Conservation (phyloP, 2,113 vertebrate species). For the Perca schrenkii region DNA sequence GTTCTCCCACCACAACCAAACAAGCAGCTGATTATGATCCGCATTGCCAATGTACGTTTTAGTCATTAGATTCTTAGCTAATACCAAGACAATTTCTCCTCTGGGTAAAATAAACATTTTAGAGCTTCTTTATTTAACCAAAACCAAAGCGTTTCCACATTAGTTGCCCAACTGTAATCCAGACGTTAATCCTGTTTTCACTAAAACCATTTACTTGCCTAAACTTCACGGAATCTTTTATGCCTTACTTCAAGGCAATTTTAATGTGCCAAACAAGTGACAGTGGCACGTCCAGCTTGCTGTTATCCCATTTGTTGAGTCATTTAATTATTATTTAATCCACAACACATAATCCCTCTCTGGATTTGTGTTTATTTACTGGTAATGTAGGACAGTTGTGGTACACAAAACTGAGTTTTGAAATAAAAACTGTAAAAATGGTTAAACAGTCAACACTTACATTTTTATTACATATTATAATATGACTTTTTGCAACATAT, state of each 20-base stretch:
- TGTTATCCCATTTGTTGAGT: neutral
- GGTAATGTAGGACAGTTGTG: neutral
- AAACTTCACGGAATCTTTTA: neutral
- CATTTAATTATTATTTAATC: conserved; percentile 25
- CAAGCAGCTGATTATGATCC: neutral
- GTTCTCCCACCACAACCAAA: neutral
- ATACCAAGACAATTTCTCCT: neutral
- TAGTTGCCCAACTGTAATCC: conserved; percentile 7
- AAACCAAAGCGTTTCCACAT: conserved; percentile 1
- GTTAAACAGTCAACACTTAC: neutral
- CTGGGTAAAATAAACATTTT: neutral
- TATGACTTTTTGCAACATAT: no score
- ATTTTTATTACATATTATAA: neutral
- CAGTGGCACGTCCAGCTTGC: neutral
- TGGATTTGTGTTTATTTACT: conserved; percentile 1
- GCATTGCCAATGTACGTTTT: neutral
- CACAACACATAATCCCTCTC: neutral
- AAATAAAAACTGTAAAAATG: neutral
- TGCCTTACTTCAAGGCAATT: conserved; percentile 1
- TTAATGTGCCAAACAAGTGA: neutral
- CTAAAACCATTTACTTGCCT: conserved; percentile 11
- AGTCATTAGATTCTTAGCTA: neutral
- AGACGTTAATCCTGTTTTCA: conserved; percentile 20
- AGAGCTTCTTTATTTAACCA: neutral
- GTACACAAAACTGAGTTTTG: neutral